These are phyloP conservation scores for Cybosia mesomella DNA, from an alignment of 2,888 invertebrate species.

Conservation along the genomic window DNA sequence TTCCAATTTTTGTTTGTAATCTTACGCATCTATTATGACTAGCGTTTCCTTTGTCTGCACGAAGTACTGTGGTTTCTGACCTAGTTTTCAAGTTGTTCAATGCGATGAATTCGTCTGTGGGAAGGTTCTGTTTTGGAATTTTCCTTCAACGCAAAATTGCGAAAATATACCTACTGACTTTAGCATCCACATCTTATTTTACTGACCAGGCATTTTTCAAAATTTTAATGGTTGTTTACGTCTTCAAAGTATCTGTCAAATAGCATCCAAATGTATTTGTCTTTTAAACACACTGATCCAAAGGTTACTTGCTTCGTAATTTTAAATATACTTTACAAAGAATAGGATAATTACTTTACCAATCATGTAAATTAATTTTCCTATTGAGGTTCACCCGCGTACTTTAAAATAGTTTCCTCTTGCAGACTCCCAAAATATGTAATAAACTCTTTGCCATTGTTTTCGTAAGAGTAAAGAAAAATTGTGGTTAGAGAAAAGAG, in stretches of 20 bases:
- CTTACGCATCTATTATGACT: constrained; percentile 3
- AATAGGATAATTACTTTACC: too few species aligned
- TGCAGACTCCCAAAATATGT: too few species aligned
- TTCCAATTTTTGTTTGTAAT: constrained; percentile 5
- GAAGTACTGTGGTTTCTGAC: constrained; percentile 1
- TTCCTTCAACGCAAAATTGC: background rate
- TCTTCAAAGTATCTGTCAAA: background rate
- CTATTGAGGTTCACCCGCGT: too few species aligned
- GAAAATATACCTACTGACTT: background rate
- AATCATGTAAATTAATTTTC: too few species aligned
- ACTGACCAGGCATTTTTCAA: background rate
- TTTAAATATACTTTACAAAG: too few species aligned
- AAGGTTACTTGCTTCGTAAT: too few species aligned
- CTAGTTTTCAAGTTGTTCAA: background rate
- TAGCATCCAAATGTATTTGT: too few species aligned
- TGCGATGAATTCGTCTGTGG: background rate
- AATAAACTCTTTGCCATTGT: too few species aligned
- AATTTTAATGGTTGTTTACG: background rate
- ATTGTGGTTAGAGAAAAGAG: too few species aligned
- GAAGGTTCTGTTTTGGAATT: constrained; percentile 2
- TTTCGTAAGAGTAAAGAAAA: too few species aligned
- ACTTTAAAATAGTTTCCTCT: too few species aligned
- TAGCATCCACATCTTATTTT: background rate
- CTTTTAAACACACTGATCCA: too few species aligned
- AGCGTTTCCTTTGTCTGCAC: background rate